Percentiles rank a stretch among this genome's conserved stretches.
phyloP scores from a whole-genome alignment of 2,113 vertebrate species.

The Trichomycterus rosablanca region DNA sequence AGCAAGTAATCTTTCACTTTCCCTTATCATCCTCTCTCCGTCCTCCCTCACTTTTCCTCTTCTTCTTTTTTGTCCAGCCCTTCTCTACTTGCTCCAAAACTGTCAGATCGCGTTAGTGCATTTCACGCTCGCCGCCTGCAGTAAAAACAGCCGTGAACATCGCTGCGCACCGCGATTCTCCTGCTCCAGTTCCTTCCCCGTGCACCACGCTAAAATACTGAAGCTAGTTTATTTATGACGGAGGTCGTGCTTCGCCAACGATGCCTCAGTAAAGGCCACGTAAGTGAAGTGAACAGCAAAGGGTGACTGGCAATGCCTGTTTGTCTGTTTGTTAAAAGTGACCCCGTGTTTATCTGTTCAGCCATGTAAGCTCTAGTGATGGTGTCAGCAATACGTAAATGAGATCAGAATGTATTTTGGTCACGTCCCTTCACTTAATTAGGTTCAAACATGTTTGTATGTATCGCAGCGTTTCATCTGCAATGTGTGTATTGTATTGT shows the following conservation, averaged over 20 bases:
- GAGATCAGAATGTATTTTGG: conserved; percentile 18
- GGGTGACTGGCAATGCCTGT: conserved; percentile 26
- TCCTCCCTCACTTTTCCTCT: conserved; percentile 44
- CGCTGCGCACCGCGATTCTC: conserved; percentile 85
- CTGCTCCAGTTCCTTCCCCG: conserved; percentile 88
- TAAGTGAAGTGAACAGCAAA: conserved; percentile 42
- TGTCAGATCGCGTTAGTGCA: conserved; percentile 91
- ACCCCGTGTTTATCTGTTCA: conserved; percentile 1
- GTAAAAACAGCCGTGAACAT: conserved; percentile 91
- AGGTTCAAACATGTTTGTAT: too few species aligned
- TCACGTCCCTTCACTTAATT: too few species aligned
- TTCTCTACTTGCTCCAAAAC: conserved; percentile 93
- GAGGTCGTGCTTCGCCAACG: conserved; percentile 42
- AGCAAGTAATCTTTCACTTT: conserved; percentile 55
- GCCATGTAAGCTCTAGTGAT: conserved; percentile 7
- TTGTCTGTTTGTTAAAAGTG: neutral
- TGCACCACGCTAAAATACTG: conserved; percentile 68
- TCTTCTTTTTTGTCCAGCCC: conserved; percentile 72
- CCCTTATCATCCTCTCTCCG: conserved; percentile 55
- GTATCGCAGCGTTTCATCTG: too few species aligned
- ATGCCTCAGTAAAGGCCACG: conserved; percentile 61
- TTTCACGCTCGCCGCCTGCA: conserved; percentile 85
- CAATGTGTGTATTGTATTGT: too few species aligned
- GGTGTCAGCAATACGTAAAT: neutral
- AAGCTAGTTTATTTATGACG: conserved; percentile 55